Evolutionary conservation across 2,888 invertebrate genomes (phyloP), one percentile per base, ranked within the genome.

Genomic region (Biston betularia): DNA sequence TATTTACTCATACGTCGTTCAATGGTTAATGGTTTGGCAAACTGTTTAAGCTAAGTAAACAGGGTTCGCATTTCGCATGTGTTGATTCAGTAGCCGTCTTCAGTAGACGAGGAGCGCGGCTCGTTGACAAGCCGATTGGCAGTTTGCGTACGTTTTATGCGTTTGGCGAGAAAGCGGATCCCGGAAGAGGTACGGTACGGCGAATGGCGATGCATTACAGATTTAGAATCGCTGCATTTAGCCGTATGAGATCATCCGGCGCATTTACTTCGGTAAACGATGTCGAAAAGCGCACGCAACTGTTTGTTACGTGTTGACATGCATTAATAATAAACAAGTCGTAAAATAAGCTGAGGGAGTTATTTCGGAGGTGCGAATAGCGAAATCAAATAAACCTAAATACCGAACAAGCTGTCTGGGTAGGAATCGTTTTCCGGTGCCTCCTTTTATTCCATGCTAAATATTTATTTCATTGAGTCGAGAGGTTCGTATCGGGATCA

Each of bases 171-270:
- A 90, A 90, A 88, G 88, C 86, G 82, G 82, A 85, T 86, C 87
- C 87, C 88, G 89, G 90, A 90, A 90, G 87, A 83, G 82, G 81
- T 82, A 81, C 82, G 82, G 81, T 82, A 81, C 82, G 78, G 70
- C 77, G 58, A 49, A 66, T 49, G 52, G 55, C 80, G 82, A 87
- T 85, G 80, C 83, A 82, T 83, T 86, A 90, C 90, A 80, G 85
- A 91, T 90, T 90, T 90, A 92, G 89, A 86, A 79, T 75, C 75
- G 85, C 88, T 89, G 88, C 88, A 89, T 92, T 90, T 90, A 89
- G 89, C 88, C 77, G 83, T 40, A 45, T 91, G 89, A 90, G 88
- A 89, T 92, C 90, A 92, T 79, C 85, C 79, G 79, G 78, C 84
- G 85, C 83, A 88, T 87, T 87, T 78, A 75, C 73, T 72, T 81